These are phyloP conservation scores for Aspiorhynchus laticeps DNA, from an alignment of 2,113 vertebrate genomes.

Conservation along the genomic window DNA sequence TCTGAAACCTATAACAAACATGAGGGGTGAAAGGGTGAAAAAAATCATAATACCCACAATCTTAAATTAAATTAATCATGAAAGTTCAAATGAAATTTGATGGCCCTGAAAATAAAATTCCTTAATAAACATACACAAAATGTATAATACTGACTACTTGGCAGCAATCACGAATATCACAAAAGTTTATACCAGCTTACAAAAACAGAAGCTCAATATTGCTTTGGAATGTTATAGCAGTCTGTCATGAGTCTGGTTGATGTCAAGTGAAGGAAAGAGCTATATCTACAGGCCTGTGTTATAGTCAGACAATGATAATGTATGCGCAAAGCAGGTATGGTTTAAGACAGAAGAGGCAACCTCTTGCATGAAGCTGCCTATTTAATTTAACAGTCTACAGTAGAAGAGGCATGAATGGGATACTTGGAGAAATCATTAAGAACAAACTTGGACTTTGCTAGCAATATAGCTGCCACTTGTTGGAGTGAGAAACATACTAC, in stretches of 20 bases:
- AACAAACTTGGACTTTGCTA: constrained; percentile 46
- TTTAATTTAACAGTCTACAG: constrained; percentile 74
- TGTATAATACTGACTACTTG: constrained; percentile 67
- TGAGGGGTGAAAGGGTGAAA: constrained; percentile 59
- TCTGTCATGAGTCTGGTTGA: constrained; percentile 55
- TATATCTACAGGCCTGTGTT: constrained; percentile 56
- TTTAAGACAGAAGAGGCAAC: constrained; percentile 63
- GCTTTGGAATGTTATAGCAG: constrained; percentile 81
- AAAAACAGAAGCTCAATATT: constrained; percentile 75
- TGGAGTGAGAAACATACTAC: constrained; percentile 41
- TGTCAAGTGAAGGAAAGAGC: constrained; percentile 54
- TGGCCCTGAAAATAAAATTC: constrained; percentile 59
- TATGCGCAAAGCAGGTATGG: constrained; percentile 48
- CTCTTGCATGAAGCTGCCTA: constrained; percentile 57
- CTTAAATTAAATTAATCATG: constrained; percentile 64
- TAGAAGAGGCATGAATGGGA: constrained; percentile 61
- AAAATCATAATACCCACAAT: constrained; percentile 71
- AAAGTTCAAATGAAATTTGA: constrained; percentile 67
- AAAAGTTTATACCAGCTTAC: constrained; percentile 67
- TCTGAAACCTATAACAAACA: constrained; percentile 73
- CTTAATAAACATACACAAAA: constrained; percentile 60
- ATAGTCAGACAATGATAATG: constrained; percentile 60
- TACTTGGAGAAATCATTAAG: constrained; percentile 34
- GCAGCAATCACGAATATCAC: constrained; percentile 71
- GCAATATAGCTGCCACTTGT: constrained; percentile 50